phyloP scores from a whole-genome alignment of 2,888 invertebrate species.

The Bugulina stolonifera region DNA sequence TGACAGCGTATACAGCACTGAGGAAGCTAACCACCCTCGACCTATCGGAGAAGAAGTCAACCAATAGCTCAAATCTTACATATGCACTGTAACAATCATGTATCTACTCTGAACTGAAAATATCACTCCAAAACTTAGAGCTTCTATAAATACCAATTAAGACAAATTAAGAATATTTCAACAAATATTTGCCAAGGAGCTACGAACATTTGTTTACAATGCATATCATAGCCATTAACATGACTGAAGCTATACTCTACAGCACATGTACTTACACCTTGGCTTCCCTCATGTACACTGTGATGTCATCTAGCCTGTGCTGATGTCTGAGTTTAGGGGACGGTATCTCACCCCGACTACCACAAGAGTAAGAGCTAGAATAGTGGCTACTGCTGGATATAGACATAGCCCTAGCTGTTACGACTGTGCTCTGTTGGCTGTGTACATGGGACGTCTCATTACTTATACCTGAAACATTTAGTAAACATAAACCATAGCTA shows the following conservation, averaged over 20 bases:
- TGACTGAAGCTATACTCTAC: too few species aligned
- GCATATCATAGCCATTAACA: too few species aligned
- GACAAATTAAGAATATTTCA: too few species aligned
- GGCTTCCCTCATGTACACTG: neutral
- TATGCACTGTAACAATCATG: too few species aligned
- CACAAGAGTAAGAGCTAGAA: slow-evolving; percentile 21
- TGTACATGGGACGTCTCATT: slow-evolving; percentile 11
- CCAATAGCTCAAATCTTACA: too few species aligned
- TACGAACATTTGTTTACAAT: too few species aligned
- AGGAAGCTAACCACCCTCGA: slow-evolving; percentile 54
- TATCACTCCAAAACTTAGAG: too few species aligned
- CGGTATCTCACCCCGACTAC: slow-evolving; percentile 24
- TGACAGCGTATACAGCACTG: slow-evolving; percentile 86
- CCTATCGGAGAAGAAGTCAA: slow-evolving; percentile 31
- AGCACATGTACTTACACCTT: slow-evolving; percentile 1
- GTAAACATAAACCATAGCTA: too few species aligned
- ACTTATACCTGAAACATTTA: slow-evolving; percentile 1
- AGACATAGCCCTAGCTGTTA: neutral
- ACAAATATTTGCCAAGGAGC: too few species aligned
- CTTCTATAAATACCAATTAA: too few species aligned
- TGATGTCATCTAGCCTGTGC: neutral
- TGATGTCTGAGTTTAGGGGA: slow-evolving; percentile 5
- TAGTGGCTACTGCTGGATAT: slow-evolving; percentile 19
- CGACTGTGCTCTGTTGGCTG: neutral
- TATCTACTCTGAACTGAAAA: too few species aligned